These are phyloP conservation scores for Anas flavirostris DNA, from an alignment of 2,797 vertebrate genomes.

Conservation along the genomic window DNA sequence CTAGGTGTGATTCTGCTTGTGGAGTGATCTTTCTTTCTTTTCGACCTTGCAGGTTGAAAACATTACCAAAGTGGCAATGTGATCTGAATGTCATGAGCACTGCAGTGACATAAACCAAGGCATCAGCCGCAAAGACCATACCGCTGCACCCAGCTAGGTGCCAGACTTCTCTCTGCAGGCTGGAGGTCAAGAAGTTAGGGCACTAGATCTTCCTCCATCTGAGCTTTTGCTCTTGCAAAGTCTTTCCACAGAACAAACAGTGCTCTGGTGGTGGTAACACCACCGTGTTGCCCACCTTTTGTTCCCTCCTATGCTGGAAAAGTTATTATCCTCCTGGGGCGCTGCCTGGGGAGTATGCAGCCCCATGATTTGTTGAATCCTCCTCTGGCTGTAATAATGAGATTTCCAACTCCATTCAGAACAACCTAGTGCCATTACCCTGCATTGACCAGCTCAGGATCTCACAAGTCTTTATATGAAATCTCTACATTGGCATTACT, in stretches of 20 bases:
- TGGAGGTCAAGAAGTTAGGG: fast-evolving
- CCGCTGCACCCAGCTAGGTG: background rate
- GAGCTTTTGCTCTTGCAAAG: background rate
- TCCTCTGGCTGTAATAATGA: background rate
- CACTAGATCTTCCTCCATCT: background rate
- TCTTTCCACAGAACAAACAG: background rate
- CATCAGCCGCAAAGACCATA: background rate
- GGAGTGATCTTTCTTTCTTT: background rate
- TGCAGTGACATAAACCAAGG: fast-evolving
- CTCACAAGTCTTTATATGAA: background rate
- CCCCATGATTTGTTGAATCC: background rate
- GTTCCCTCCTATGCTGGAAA: background rate
- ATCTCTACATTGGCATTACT: background rate
- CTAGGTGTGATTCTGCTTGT: fast-evolving
- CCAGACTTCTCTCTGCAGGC: background rate
- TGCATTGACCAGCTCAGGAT: background rate
- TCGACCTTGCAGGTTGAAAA: background rate
- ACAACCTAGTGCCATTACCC: background rate
- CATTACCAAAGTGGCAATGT: fast-evolving
- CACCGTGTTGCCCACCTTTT: too few relatives aligned
- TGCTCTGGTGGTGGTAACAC: background rate
- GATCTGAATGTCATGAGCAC: fast-evolving
- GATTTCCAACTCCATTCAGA: background rate
- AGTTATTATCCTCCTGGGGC: background rate
- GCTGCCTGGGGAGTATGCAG: background rate